Evolutionary conservation across 2,797 vertebrate genomes (phyloP).

Genomic region (Coracias cyanogaster): DNA sequence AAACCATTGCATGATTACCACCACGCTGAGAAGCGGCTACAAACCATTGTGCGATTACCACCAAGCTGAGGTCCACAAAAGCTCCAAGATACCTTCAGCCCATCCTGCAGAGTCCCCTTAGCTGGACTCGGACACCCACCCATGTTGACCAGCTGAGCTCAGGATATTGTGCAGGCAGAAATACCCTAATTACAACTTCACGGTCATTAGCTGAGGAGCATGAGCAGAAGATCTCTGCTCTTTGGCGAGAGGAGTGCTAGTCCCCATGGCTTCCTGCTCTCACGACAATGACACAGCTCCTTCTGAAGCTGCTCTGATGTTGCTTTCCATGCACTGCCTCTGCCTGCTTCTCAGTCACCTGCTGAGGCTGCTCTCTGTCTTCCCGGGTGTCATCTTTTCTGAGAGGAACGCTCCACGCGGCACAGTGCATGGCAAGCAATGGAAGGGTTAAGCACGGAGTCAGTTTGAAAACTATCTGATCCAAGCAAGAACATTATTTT

Average conservation of each 20-base stretch:
- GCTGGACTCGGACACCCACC: background rate
- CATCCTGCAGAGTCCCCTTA: background rate
- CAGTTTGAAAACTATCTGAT: background rate
- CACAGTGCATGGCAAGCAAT: background rate
- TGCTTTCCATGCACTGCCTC: background rate
- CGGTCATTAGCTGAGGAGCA: background rate
- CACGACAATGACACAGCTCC: background rate
- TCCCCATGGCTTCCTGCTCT: fast-evolving
- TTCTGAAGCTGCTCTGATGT: background rate
- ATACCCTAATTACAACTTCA: no score
- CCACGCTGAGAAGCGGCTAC: background rate
- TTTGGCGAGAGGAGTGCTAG: background rate
- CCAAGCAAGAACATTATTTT: constrained; percentile 25
- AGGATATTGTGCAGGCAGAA: background rate
- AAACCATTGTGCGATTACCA: fast-evolving
- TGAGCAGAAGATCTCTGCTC: fast-evolving
- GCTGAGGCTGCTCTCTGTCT: background rate
- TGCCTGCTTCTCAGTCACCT: background rate
- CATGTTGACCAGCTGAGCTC: background rate
- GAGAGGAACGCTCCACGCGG: background rate
- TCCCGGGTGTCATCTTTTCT: background rate
- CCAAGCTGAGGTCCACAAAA: fast-evolving
- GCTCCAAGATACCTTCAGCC: background rate
- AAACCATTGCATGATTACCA: fast-evolving
- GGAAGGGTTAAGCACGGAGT: background rate